Evolutionary conservation across 2,113 vertebrate species (phyloP).

Genomic region (Chelonoidis abingdonii): DNA sequence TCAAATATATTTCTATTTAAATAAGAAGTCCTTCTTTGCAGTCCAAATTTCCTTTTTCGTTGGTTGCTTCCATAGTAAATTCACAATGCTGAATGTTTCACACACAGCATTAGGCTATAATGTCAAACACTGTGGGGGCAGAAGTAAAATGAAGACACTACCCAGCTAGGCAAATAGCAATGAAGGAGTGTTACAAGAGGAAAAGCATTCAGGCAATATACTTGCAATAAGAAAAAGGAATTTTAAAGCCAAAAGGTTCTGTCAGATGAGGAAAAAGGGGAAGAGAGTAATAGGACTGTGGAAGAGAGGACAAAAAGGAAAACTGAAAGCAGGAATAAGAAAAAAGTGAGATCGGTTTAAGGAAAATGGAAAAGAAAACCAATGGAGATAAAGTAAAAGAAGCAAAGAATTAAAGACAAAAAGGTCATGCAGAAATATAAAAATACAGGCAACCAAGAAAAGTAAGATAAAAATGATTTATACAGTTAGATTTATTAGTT

Average conservation of each 20-base stretch:
- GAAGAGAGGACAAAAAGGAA: background rate
- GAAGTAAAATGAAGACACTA: background rate
- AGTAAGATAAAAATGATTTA: background rate
- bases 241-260: background rate
- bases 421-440: background rate
- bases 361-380: background rate
- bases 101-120: background rate
- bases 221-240: background rate
- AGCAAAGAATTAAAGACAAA: constrained; percentile 3
- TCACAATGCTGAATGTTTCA: constrained; percentile 23
- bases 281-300: background rate
- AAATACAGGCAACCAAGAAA: background rate
- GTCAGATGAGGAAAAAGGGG: background rate
- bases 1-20: background rate
- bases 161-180: constrained; percentile 60
- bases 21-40: background rate
- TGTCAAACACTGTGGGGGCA: constrained; percentile 32
- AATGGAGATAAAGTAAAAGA: fast-evolving
- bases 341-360: background rate
- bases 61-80: background rate
- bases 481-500: background rate
- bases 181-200: background rate
- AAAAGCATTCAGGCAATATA: constrained; percentile 19
- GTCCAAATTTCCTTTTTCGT: background rate
- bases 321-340: background rate